Evolutionary conservation across 2,113 vertebrate species (phyloP).

Genomic region (Galeopterus variegatus): DNA sequence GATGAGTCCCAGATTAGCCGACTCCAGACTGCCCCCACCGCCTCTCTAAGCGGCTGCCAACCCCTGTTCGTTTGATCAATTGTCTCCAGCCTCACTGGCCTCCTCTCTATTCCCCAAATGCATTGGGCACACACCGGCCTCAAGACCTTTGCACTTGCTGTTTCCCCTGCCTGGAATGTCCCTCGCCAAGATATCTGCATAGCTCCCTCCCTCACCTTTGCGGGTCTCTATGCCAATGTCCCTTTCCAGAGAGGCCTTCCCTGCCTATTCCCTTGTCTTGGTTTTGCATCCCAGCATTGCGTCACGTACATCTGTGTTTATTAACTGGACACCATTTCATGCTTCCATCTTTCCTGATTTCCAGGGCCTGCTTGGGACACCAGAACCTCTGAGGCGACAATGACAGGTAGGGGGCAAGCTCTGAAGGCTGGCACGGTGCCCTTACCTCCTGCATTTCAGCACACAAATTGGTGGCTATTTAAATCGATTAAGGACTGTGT

Average conservation of each 20-base stretch:
- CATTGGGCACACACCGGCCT: not conserved
- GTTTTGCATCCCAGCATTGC: not conserved
- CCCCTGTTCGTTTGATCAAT: not conserved
- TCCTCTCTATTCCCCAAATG: not conserved
- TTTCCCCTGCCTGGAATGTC: no score
- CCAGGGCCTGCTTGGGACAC: not conserved
- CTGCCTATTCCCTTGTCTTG: not conserved
- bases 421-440: slow-evolving; percentile 58
- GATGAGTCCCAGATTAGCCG: not conserved
- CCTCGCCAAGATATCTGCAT: no score
- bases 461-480: slow-evolving; percentile 67
- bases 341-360: not conserved
- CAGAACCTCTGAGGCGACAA: not conserved
- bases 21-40: not conserved
- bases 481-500: slow-evolving; percentile 65
- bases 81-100: not conserved
- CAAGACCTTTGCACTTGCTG: not conserved
- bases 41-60: not conserved
- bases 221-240: not conserved
- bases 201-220: not conserved
- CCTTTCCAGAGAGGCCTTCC: not conserved
- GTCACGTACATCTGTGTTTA: not conserved
- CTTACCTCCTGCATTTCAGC: not conserved
- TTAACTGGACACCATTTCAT: not conserved
- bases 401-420: not conserved